Base-by-base conservation (phyloP, 2,113 vertebrate genomes). In the Pterophyllum scalare region DNA sequence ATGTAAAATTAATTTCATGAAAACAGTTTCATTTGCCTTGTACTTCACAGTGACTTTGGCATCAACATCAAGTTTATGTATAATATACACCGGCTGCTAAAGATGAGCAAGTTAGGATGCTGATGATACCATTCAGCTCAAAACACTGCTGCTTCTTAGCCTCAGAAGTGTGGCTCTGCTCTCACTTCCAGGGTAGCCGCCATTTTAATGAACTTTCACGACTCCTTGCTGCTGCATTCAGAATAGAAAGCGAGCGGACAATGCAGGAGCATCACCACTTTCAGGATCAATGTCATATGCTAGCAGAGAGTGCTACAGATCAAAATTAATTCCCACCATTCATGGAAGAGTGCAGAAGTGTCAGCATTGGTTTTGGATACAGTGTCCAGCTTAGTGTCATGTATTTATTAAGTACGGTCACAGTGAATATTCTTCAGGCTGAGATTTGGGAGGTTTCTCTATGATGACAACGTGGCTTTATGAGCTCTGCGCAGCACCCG, bases 361-460 rank as follows among this genome's bases (percentile, higher is more conserved):
- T 70, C 65, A 49, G 43, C 65, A 7, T 10, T 49, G 65, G 6
- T 28, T 70, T 28, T 28, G 24, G 65, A 70, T 70, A 43, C 4
- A 49, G 17, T 20, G 10, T 70, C 65, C 49, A 49, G 65, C 43
- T 70, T 43, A 52, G 7, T 52, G 11, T 52, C 43, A 28, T 13
- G 26, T 46, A 72, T 72, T 33, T 72, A 54, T 54, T 72, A 72
- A 54, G 19, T 54, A 52, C 49, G 1, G 31, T 72, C 46, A 54
- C 7, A 5, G 11, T 52, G 46, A 72, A 72, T 54, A 6, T 52
- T 72, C 67, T 20, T 54, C 46, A 54, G 26, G 67, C 67, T n/a
- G 46, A 72, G 46, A 54, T 54, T 72, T 72, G 19, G 26, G 67
- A 72, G 46, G 67, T 72, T 72, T 72, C 52, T 72, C 26, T 19